phyloP scores from a whole-genome alignment of 2,113 vertebrate genomes.

The Mobula hypostoma region DNA sequence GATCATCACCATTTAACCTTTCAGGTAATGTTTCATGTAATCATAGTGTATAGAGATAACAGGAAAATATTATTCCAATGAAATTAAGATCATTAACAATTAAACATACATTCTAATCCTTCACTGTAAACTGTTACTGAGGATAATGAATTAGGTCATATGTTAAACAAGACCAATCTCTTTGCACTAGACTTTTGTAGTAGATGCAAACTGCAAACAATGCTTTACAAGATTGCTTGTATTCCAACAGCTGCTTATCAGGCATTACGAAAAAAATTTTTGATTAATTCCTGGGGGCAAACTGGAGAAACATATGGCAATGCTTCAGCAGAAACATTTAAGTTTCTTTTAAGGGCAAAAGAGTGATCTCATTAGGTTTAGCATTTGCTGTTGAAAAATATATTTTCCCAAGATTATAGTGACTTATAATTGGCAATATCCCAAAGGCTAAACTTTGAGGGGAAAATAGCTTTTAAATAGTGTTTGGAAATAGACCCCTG shows the following conservation, averaged over 20 bases:
- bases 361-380: background rate
- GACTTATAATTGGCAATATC: slow-evolving; percentile 1
- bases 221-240: background rate
- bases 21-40: background rate
- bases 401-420: slow-evolving; percentile 26
- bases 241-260: slow-evolving; percentile 11
- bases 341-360: slow-evolving; percentile 3
- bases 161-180: background rate
- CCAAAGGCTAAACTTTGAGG: background rate
- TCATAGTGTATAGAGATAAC: too few relatives aligned
- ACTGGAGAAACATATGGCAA: slow-evolving; percentile 20
- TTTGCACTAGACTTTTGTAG: background rate
- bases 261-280: background rate
- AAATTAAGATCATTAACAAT: background rate
- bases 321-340: background rate
- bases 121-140: background rate
- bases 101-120: background rate
- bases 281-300: slow-evolving; percentile 27
- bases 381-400: background rate
- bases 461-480: background rate
- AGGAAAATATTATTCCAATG: background rate
- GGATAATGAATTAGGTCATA: background rate
- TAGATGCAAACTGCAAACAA: background rate
- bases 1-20: background rate
- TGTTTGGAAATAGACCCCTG: background rate